These are phyloP conservation scores for Drosophila emarginata DNA, from an alignment of 2,888 invertebrate species.

Conservation along the genomic window DNA sequence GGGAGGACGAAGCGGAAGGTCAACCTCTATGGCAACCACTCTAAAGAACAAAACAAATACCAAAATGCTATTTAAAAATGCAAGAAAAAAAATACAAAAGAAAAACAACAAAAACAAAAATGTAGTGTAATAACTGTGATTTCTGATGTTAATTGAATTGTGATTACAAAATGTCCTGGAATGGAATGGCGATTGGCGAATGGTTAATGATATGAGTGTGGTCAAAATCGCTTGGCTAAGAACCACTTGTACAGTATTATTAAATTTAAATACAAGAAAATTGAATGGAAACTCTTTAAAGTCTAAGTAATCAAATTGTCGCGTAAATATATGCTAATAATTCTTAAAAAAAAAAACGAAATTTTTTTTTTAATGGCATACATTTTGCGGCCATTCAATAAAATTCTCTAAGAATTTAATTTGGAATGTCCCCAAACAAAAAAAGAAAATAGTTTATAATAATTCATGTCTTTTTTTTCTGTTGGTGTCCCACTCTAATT, in stretches of 20 bases:
- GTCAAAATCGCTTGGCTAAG: constrained; percentile 18
- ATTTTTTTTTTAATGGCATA: constrained; percentile 21
- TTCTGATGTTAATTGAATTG: constrained; percentile 60
- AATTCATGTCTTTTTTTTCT: neutral
- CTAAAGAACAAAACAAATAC: constrained; percentile 29
- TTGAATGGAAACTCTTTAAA: neutral
- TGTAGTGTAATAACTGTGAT: constrained; percentile 53
- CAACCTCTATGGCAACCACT: constrained; percentile 63
- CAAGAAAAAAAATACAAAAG: neutral
- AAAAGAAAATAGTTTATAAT: neutral
- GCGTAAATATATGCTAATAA: neutral
- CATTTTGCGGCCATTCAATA: neutral
- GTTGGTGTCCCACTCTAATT: constrained; percentile 16
- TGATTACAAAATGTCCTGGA: constrained; percentile 48
- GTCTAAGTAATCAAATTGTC: neutral
- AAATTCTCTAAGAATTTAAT: constrained; percentile 10
- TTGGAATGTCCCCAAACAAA: neutral
- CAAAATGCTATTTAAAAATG: no score
- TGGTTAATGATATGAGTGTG: constrained; percentile 24
- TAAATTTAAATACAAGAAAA: neutral
- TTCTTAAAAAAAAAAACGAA: neutral
- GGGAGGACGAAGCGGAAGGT: neutral
- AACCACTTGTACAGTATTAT: constrained; percentile 66
- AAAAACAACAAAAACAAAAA: neutral
- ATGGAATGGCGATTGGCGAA: constrained; percentile 10